Evolutionary conservation across 2,888 invertebrate genomes (phyloP), one percentile per base, ranked within the genome.

Genomic region (Autographa pulchrina): DNA sequence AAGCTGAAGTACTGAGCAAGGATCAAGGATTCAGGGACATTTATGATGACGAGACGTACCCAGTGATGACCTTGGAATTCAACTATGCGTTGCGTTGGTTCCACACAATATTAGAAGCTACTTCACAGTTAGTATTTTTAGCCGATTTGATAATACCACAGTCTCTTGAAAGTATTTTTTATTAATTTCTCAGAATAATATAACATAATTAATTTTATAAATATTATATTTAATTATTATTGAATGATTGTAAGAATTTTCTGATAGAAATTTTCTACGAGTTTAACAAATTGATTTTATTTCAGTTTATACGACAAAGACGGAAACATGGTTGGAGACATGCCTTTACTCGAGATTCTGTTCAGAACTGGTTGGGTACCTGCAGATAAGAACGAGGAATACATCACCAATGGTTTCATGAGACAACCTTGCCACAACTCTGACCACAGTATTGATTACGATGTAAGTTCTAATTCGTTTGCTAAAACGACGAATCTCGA

Each of bases 261-360:
- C 2, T 18, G 18, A 4, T 9, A 54, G 6, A 8, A 11, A 9
- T 31, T 5, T 25, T 31, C 4, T 31, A 7, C 8, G 31, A 5
- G 9, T 13, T 25, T 25, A 14, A 13, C 9, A 59, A 6, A 32
- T 16, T 7, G 4, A 16, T 0, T 25, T 16, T 32, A 2, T 59
- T 32, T 16, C 31, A 91, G 91, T 66, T 78, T 89, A 73, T 86
- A 88, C 56, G 88, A 91, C 35, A 56, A 69, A 4, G 38, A 84
- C 4, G 90, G 91, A 0, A 74, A 78, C 20, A 86, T 84, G 60
- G 43, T 88, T 0, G 85, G 83, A 68, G 82, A 88, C 41, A 72
- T 81, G 1, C 88, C 86, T 7, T 32, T 89, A 0, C 83, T 86
- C 0, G 89, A 91, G 41, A 13, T 88, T 31, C 90, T 90, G 0